Conservation (phyloP, 2,113 vertebrate genomes). For the Silurus glanis region DNA sequence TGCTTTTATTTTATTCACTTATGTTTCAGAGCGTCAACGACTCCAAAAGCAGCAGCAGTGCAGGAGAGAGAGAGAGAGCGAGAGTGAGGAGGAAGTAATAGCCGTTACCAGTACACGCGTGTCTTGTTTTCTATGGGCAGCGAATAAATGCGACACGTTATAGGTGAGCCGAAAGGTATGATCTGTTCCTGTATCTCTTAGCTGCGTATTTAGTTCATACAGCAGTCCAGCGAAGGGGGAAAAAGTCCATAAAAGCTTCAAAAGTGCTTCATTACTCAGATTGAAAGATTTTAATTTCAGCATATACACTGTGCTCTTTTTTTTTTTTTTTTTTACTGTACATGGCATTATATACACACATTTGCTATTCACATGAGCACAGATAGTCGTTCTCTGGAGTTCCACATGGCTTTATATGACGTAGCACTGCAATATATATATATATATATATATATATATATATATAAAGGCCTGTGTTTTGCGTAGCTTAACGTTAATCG, state of each 20-base stretch:
- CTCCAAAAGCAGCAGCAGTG: conserved; percentile 36
- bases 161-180: neutral
- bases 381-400: neutral
- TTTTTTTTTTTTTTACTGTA: conserved; percentile 33
- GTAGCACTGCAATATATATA: conserved; percentile 19
- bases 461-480: conserved; percentile 28
- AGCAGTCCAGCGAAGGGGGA: conserved; percentile 6
- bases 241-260: neutral
- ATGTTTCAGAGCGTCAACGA: conserved; percentile 28
- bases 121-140: neutral
- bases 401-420: conserved; percentile 16
- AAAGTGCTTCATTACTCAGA: conserved; percentile 22
- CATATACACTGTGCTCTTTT: conserved; percentile 32
- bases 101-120: conserved; percentile 11
- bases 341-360: conserved; percentile 53
- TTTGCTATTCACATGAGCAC: conserved; percentile 40
- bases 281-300: conserved; percentile 26
- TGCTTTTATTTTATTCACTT: conserved; percentile 55
- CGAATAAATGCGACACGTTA: conserved; percentile 3
- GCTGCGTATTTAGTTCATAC: conserved; percentile 7
- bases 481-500: neutral
- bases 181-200: conserved; percentile 33
- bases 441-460: conserved; percentile 3
- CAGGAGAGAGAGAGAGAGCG: neutral
- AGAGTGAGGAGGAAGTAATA: conserved; percentile 5